Evolutionary conservation across 2,888 invertebrate genomes (phyloP).

Genomic region (Callosobruchus maculatus): DNA sequence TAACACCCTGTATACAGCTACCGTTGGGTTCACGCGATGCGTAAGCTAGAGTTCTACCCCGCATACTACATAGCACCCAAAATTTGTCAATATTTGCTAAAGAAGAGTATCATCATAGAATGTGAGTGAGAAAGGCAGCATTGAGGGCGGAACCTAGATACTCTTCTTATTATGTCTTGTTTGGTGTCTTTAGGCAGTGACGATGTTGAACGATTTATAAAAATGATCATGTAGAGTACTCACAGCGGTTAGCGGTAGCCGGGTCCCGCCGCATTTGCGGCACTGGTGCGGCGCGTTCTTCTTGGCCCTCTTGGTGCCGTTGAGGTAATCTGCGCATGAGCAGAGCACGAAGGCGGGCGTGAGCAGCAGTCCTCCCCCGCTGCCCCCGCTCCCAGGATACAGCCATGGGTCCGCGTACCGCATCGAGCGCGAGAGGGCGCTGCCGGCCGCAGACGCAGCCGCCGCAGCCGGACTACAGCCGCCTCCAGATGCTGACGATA

Average conservation of each 20-base stretch:
- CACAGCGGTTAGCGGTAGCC: slow-evolving; percentile 63
- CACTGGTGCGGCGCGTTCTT: slow-evolving; percentile 74
- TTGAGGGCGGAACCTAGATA: too few species aligned
- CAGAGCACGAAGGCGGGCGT: slow-evolving; percentile 73
- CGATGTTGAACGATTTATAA: too few species aligned
- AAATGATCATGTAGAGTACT: slow-evolving; percentile 4
- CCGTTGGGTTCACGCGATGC: too few species aligned
- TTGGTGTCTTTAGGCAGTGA: too few species aligned
- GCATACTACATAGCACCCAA: too few species aligned
- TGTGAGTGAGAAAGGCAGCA: too few species aligned
- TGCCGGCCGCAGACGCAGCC: slow-evolving; percentile 27
- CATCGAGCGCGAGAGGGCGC: slow-evolving; percentile 78
- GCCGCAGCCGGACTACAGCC: not conserved
- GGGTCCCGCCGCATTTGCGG: slow-evolving; percentile 80
- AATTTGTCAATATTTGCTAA: too few species aligned
- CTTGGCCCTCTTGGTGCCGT: slow-evolving; percentile 69
- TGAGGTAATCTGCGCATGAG: slow-evolving; percentile 76
- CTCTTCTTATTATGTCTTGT: too few species aligned
- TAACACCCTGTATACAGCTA: too few species aligned
- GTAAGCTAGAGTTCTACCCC: too few species aligned
- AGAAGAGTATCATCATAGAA: too few species aligned
- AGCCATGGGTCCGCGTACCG: slow-evolving; percentile 83
- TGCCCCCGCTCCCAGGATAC: slow-evolving; percentile 58
- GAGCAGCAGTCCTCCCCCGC: slow-evolving; percentile 35
- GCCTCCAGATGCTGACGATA: not conserved